Base-by-base conservation (phyloP, 2,797 vertebrate genomes). In the Ctenochaetus hawaiiensis region DNA sequence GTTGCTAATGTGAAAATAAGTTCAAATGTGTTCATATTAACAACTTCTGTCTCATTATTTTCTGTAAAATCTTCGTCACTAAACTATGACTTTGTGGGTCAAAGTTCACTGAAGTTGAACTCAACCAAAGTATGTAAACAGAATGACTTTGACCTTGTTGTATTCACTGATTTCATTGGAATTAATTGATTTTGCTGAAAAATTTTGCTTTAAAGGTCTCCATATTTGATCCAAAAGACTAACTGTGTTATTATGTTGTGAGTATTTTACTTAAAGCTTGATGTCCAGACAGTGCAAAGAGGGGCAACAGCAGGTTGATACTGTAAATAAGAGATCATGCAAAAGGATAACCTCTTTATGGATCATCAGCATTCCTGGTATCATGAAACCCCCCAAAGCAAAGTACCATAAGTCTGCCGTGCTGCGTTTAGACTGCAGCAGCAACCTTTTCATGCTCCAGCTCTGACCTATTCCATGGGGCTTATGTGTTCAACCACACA, bases 401-500 rank as follows among this genome's bases (percentile, higher is more conserved):
- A 74, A 76, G 11, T 20, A 54, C 72, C 63, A 26, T 52, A 37
- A 37, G 23, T 77, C 56, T 7, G 20, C 43, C 34, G 49, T 51
- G 66, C 44, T 77, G 78, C 43, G 47, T 68, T 69, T 75, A 54
- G 76, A 80, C 64, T 26, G 22, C 39, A 65, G 74, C 64, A 52
- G 54, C 59, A 82, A 84, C 69, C 84, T 79, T 83, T 82, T 75
- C 74, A 76, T 61, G 18, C 68, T 80, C 59, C 67, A 51, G 26
- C 75, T 82, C 53, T 81, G 80, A 83, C 84, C 84, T 85, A 68
- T 77, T 78, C 75, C 53, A 82, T 26, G 34, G 41, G 62, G 43
- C 53, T 71, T 61, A 79, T 72, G 26, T 78, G 60, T 77, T 75
- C 30, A 52, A 53, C 48, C 59, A 49, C 49, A 58, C n/a, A 18